Percentiles rank a stretch among this genome's conserved stretches.
These are phyloP conservation scores for Coenonympha glycerion DNA, from an alignment of 2,888 invertebrate species.

Conservation along the genomic window DNA sequence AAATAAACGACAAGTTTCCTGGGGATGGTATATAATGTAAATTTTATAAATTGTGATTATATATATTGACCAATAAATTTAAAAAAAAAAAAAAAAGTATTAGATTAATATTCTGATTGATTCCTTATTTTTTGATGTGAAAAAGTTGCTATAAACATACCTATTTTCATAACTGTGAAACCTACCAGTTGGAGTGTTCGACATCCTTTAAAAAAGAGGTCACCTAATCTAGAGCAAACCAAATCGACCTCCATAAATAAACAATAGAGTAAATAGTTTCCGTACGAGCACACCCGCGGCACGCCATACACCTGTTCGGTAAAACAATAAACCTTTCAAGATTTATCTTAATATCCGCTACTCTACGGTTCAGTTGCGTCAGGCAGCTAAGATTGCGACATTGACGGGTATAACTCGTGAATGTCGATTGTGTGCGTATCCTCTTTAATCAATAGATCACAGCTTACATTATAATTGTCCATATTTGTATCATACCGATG, in stretches of 20 bases:
- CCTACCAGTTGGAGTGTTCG: not conserved
- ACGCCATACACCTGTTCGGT: not conserved
- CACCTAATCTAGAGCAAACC: not conserved
- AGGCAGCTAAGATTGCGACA: not conserved
- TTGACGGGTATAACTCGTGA: not conserved
- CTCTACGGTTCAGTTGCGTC: not conserved
- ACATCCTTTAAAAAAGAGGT: not conserved
- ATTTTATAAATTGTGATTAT: no score
- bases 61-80: no score
- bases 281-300: not conserved
- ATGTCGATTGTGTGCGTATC: slow-evolving; percentile 6
- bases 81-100: no score
- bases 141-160: not conserved
- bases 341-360: not conserved
- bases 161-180: not conserved
- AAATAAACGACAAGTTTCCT: no score
- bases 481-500: no score
- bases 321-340: slow-evolving; percentile 9
- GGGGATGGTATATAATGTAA: no score
- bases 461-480: no score
- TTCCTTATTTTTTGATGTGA: no score
- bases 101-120: no score
- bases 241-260: not conserved
- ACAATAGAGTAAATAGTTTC: slow-evolving; percentile 8
- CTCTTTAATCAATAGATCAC: not conserved